Base-by-base conservation (phyloP, 2,888 invertebrate species). In the Mesoligia furuncula region DNA sequence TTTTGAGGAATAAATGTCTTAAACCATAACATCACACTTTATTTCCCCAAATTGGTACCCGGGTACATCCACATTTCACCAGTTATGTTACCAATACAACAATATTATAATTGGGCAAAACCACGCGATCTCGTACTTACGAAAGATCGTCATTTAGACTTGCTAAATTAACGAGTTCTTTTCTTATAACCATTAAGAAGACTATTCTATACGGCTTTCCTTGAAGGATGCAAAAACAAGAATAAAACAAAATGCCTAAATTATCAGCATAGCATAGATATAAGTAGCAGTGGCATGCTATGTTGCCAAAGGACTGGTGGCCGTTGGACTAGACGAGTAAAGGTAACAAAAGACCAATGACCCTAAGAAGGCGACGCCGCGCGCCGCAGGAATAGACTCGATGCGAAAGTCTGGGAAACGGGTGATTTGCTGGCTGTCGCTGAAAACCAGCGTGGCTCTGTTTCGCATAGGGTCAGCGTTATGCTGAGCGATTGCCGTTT, bases 71-170 rank as follows among this genome's bases (percentile, higher is more conserved):
- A 17, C 1, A 31, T 61, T 31, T 61, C 8, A 7, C 31, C 31
- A 20, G 17, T 17, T 31, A 61, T 20, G 3, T 31, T 45, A 39
- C 27, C 15, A 70, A 17, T 51, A 24, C 0, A 0, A n/a, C 42
- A 62, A 54, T 36, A 61, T 13, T 1, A 27, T 27, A 62, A 59
- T 51, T 0, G 0, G 15, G 6, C 0, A 42, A 42, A 65, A 39
- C 13, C 4, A 65, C 2, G 20, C n/a, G 36, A 36, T 36, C n/a
- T n/a, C 36, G 13, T 4, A 36, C 5, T 5, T 9, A 36, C 1
- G 66, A 72, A 66, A n/a, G n/a, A 66, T 66, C 39, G n/a, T 27
- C 9, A 65, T 65, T 39, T 39, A 65, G 2, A n/a, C 17, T n/a
- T 42, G n/a, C n/a, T 66, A 66, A 42, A 65, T 39, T 5, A 65